Conservation (phyloP, 2,797 vertebrate genomes). For the Anguilla marmorata region DNA sequence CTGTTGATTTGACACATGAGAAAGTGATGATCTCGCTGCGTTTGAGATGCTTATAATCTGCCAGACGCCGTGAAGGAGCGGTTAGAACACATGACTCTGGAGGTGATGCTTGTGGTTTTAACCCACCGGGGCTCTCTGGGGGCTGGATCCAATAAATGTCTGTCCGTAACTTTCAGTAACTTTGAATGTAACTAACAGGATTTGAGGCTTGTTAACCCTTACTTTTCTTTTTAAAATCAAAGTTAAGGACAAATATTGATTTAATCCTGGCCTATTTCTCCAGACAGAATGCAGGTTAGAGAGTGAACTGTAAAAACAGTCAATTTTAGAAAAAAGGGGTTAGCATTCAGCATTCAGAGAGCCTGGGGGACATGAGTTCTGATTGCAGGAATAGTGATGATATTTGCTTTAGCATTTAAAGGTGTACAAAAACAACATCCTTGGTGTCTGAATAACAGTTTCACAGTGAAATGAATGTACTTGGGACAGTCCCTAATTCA, state of each 20-base stretch:
- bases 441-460: background rate
- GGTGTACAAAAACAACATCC: background rate
- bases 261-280: background rate
- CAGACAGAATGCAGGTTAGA: background rate
- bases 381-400: background rate
- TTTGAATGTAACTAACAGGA: background rate
- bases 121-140: background rate
- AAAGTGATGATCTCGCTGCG: background rate
- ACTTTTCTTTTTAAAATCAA: background rate
- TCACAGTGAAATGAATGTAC: background rate
- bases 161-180: background rate
- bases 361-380: background rate
- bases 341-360: background rate
- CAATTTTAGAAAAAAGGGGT: background rate
- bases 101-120: background rate
- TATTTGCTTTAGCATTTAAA: background rate
- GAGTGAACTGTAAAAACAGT: background rate
- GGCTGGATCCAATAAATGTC: background rate
- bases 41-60: background rate
- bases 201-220: background rate
- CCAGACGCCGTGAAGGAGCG: background rate
- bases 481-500: background rate
- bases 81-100: background rate
- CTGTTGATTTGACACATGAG: background rate
- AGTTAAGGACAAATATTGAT: background rate